Evolutionary conservation across 2,888 invertebrate genomes (phyloP), one percentile per base, ranked within the genome.

Genomic region (Lysandra coridon): DNA sequence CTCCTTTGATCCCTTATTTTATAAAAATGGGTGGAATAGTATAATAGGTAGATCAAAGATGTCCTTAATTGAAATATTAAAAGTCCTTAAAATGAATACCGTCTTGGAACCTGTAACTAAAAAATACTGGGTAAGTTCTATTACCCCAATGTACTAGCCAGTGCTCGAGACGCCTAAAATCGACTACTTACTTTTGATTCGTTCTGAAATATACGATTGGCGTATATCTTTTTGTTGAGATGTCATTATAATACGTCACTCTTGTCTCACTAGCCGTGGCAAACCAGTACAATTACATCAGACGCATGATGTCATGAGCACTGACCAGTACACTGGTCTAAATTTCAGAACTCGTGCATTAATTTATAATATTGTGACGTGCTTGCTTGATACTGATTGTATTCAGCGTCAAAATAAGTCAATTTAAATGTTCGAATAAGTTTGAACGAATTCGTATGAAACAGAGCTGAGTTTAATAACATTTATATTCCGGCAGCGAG

Each of bases 351-450:
- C 53, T 4, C 53, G 3, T 12, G 53, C 14, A 17, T 17, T 57
- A 23, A 23, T 23, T 23, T 23, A 23, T 23, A 23, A 4, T 17
- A 10, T 12, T 49, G 14, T 14, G 4, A 57, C 53, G 53, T 44
- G 14, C 14, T 14, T 14, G 53, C 53, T 17, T 17, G 17, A 57
- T 57, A 57, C 17, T 17, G 57, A 4, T 57, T 57, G 4, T 14
- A 53, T 53, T 53, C 14, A 12, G 33, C 33, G 37, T 33, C 69
- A 33, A 69, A 69, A 37, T 6, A 37, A 33, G 14, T 69, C 14
- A 69, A 69, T 69, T 69, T 69, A 10, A 69, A 69, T 69, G 33
- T 69, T 69, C 69, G 33, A 33, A 69, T 14, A 33, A 69, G 69
- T 69, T 14, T 33, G 33, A 69, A 33, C 64, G 30, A 69, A 69